These are phyloP conservation scores for Phylloscopus whistleri DNA, from an alignment of 2,113 vertebrate genomes.

Conservation along the genomic window DNA sequence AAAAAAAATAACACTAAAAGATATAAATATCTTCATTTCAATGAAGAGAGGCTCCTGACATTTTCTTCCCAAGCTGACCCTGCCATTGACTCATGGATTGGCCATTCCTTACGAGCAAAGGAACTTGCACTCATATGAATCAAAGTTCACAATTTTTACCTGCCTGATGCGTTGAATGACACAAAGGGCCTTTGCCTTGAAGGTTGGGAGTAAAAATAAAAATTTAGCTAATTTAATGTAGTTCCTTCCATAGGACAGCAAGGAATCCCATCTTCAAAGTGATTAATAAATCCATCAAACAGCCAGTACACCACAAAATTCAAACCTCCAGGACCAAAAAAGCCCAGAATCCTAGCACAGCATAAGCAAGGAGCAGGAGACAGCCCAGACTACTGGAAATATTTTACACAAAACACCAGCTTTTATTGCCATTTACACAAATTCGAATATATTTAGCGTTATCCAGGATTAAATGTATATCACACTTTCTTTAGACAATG, in stretches of 20 bases:
- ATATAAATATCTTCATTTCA: background rate
- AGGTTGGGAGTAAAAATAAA: background rate
- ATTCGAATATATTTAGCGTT: background rate
- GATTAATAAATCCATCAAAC: background rate
- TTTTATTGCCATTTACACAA: background rate
- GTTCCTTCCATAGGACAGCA: background rate
- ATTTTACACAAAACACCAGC: background rate
- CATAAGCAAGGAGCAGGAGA: background rate
- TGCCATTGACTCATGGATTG: background rate
- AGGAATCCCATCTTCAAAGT: background rate
- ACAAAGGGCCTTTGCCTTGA: background rate
- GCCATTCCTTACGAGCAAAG: background rate
- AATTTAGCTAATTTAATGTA: background rate
- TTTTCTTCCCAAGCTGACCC: background rate
- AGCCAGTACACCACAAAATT: background rate
- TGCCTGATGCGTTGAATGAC: background rate
- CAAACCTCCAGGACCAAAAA: background rate
- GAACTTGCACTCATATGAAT: background rate
- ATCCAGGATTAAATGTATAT: background rate
- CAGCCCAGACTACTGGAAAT: background rate
- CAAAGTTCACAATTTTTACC: background rate
- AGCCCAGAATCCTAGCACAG: background rate
- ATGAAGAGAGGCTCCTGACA: background rate
- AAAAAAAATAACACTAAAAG: background rate
- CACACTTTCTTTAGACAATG: background rate